These are phyloP conservation scores for Clostera curtula DNA, from an alignment of 2,888 invertebrate species.

Conservation along the genomic window DNA sequence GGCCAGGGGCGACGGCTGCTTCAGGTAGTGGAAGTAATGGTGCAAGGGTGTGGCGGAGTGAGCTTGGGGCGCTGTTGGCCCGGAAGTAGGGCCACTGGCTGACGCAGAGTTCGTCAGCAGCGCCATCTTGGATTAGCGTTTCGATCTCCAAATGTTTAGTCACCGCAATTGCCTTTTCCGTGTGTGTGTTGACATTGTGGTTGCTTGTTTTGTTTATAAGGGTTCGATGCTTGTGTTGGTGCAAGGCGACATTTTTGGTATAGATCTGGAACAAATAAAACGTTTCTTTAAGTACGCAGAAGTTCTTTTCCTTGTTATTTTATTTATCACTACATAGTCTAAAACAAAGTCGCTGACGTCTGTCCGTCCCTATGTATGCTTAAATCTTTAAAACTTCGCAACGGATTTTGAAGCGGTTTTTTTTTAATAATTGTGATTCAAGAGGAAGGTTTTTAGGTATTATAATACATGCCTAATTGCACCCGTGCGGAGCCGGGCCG, in stretches of 20 bases:
- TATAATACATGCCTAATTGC: too few relatives aligned
- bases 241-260: constrained; percentile 14
- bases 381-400: too few relatives aligned
- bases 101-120: constrained; percentile 61
- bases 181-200: constrained; percentile 42
- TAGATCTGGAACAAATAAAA: not conserved
- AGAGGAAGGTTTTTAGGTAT: too few relatives aligned
- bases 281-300: too few relatives aligned
- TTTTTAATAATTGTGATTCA: too few relatives aligned
- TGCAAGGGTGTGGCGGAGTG: constrained; percentile 72
- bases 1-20: constrained; percentile 68
- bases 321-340: too few relatives aligned
- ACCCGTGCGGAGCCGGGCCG: too few relatives aligned
- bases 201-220: constrained; percentile 13
- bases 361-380: too few relatives aligned
- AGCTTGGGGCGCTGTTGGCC: constrained; percentile 56
- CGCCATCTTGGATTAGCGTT: constrained; percentile 44
- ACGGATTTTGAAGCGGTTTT: too few relatives aligned
- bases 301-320: too few relatives aligned
- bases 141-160: constrained; percentile 35
- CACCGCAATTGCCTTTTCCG: constrained; percentile 55
- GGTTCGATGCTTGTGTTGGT: constrained; percentile 2
- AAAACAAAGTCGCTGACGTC: too few relatives aligned
- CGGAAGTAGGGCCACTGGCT: constrained; percentile 51
- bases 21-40: constrained; percentile 75